Percentiles rank a stretch among this genome's conserved stretches.
These are phyloP conservation scores for Polydrusus cervinus DNA, from an alignment of 2,888 invertebrate genomes.

Conservation along the genomic window DNA sequence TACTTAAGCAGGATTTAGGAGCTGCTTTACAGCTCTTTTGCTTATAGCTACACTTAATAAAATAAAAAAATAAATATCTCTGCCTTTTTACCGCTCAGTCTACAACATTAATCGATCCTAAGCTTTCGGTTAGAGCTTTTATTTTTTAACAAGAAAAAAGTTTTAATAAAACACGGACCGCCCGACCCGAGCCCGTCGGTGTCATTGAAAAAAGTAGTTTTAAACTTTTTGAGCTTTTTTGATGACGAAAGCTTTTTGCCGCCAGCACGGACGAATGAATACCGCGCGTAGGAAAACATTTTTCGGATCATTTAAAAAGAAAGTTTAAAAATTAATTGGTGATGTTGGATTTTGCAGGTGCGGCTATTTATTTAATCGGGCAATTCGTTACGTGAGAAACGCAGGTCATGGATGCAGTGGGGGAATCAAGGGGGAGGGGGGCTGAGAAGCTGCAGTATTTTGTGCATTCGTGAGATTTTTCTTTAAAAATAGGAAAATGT, in stretches of 20 bases:
- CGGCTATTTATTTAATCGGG: too few relatives aligned
- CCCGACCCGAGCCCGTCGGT: slow-evolving; percentile 11
- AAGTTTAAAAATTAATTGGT: neutral
- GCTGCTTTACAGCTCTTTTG: too few relatives aligned
- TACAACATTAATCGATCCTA: slow-evolving; percentile 19
- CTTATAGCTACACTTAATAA: too few relatives aligned
- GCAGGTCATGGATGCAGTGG: too few relatives aligned
- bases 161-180: slow-evolving; percentile 28
- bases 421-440: too few relatives aligned
- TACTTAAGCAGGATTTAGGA: too few relatives aligned
- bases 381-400: too few relatives aligned
- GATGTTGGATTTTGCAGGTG: neutral
- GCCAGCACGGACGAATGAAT: slow-evolving; percentile 21
- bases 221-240: slow-evolving; percentile 22
- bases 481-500: too few relatives aligned
- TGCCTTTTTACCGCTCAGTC: neutral
- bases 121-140: slow-evolving; percentile 24
- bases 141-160: slow-evolving; percentile 33
- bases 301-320: slow-evolving; percentile 13
- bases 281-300: slow-evolving; percentile 19
- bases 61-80: neutral
- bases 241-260: slow-evolving; percentile 27
- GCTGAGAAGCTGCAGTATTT: too few relatives aligned
- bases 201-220: slow-evolving; percentile 31
- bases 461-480: too few relatives aligned